A percentile compares a stretch with the other conserved stretches of the same genome.
phyloP scores from a whole-genome alignment of 1,140 invertebrate genomes.

The Sinella curviseta region DNA sequence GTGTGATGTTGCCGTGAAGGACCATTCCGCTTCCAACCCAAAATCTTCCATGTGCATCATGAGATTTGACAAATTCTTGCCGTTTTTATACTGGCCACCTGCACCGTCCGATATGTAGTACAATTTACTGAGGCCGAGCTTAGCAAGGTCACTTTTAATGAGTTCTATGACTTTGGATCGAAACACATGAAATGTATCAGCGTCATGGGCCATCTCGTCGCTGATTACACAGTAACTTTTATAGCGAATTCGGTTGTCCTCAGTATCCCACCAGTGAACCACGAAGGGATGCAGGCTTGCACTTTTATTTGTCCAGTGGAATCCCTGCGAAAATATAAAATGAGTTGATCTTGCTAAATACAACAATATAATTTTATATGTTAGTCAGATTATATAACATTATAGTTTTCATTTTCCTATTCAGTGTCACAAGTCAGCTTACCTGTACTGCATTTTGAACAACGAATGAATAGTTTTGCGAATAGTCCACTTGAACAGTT shows the following conservation, averaged over 20 bases:
- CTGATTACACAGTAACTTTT: background rate
- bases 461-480: constrained; percentile 43
- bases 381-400: background rate
- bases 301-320: constrained; percentile 41
- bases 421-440: background rate
- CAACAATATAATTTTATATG: background rate
- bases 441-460: constrained; percentile 42
- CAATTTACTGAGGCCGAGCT: background rate
- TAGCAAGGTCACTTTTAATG: background rate
- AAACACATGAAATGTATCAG: constrained; percentile 2
- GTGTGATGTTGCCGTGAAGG: constrained; percentile 53
- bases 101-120: constrained; percentile 51
- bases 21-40: constrained; percentile 51
- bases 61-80: constrained; percentile 52
- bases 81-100: constrained; percentile 53
- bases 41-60: constrained; percentile 51
- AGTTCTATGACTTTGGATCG: background rate
- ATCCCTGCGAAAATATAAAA: background rate
- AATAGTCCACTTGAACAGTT: constrained; percentile 35
- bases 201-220: background rate
- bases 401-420: background rate
- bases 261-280: constrained; percentile 31
- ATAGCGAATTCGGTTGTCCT: background rate
- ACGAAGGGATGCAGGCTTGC: constrained; percentile 45
- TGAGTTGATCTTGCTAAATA: background rate